Base-by-base conservation (phyloP, 2,888 invertebrate genomes). In the Calliopum simillimum region DNA sequence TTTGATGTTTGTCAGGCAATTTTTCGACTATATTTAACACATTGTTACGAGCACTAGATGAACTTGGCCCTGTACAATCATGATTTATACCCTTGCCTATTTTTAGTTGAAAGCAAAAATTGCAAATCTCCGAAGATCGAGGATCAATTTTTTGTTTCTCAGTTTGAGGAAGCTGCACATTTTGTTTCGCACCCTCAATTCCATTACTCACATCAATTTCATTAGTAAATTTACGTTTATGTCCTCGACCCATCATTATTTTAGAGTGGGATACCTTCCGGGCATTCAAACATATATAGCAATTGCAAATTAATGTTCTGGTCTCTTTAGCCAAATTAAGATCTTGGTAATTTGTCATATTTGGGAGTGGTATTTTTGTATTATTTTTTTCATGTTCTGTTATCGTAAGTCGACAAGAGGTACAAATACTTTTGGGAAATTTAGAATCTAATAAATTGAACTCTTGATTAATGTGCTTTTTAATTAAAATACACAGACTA, bases 1-100 rank as follows among this genome's bases (percentile, higher is more conserved):
- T 33, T 33, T 67, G 58, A 13, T 67, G 67, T 58, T 67, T 58
- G 11, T 49, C 61, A 16, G 51, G 61, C 62, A 62, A 68, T 19
- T 62, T 14, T 53, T 68, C 14, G 12, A 55, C 62, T 53, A 68
- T 46, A 53, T 51, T 61, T 2, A 62, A 61, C 3, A 68, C 68
- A 53, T 61, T 68, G 4, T 68, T 53, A 49, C 53, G 61, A 19
- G 61, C 61, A 19, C 13, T 61, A 68, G 53, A 33, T 13, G 62
- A 49, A 49, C n/a, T n/a, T n/a, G 19, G 14, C 5, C 33, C 33
- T 44, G 21, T 23, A 44, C 61, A 61, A 53, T 51, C 23, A 41
- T 68, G 68, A 21, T 21, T 13, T 14, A 61, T 44, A 16, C n/a
- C 16, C 3, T 41, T 64, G n/a, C 19, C 49, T 14, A 21, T 25